These are phyloP conservation scores for Mechanitis mazaeus DNA, from an alignment of 2,888 invertebrate genomes.

Conservation along the genomic window DNA sequence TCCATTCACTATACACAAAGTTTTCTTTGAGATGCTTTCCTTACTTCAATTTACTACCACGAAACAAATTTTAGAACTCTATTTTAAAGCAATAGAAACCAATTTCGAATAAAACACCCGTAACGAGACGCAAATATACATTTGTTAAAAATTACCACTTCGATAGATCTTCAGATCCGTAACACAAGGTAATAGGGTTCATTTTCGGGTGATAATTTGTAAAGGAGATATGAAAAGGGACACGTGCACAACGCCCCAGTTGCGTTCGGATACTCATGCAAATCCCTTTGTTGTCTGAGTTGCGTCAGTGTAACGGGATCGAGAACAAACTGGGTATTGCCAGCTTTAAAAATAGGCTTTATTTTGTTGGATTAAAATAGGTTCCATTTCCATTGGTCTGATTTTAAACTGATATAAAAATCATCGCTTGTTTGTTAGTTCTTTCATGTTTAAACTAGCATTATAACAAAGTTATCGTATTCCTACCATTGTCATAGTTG, in stretches of 20 bases:
- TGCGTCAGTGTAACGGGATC: constrained; percentile 53
- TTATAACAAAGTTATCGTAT: too few relatives aligned
- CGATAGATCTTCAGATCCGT: constrained; percentile 1
- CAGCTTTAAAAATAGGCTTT: constrained; percentile 23
- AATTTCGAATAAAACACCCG: constrained; percentile 17
- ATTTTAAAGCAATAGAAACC: constrained; percentile 20
- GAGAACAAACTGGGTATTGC: constrained; percentile 32
- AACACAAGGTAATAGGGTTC: constrained; percentile 13
- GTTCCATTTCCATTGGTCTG: neutral
- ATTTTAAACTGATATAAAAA: neutral
- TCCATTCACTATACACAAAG: constrained; percentile 57
- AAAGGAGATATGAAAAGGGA: constrained; percentile 21
- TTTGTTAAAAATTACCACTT: constrained; percentile 20
- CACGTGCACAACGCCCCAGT: constrained; percentile 45
- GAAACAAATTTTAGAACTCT: constrained; percentile 18
- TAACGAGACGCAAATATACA: constrained; percentile 27
- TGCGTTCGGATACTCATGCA: constrained; percentile 65
- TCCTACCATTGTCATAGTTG: too few relatives aligned
- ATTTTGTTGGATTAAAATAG: neutral
- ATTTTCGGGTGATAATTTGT: constrained; percentile 13
- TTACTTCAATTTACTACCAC: constrained; percentile 19
- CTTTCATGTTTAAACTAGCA: too few relatives aligned
- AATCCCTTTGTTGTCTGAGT: constrained; percentile 68
- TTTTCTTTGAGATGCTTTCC: constrained; percentile 47
- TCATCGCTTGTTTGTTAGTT: too few relatives aligned